These are phyloP conservation scores for Adelges cooleyi DNA, from an alignment of 1,140 invertebrate species.

Conservation along the genomic window DNA sequence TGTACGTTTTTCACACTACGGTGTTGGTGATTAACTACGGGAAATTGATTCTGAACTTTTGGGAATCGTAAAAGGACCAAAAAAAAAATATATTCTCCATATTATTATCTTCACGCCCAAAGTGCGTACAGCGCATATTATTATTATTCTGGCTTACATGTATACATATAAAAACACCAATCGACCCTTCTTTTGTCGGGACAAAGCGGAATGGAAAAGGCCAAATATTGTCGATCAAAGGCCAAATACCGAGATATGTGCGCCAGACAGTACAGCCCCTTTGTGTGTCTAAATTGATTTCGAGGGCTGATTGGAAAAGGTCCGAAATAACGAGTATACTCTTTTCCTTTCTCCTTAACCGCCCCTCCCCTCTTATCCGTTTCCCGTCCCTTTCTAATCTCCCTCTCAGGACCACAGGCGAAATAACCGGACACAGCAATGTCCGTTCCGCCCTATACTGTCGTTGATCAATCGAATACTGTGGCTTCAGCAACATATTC, in stretches of 20 bases:
- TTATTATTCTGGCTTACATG: too few relatives aligned
- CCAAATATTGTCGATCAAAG: conserved; percentile 1
- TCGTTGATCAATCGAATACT: not conserved
- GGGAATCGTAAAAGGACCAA: too few relatives aligned
- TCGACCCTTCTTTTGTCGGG: too few relatives aligned
- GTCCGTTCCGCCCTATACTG: not conserved
- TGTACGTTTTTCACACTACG: too few relatives aligned
- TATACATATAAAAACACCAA: too few relatives aligned
- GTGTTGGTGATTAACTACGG: not conserved
- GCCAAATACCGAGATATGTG: not conserved
- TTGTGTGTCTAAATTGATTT: not conserved
- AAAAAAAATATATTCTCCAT: too few relatives aligned
- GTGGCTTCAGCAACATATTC: too few relatives aligned
- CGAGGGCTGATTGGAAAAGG: not conserved
- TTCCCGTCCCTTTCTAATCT: not conserved
- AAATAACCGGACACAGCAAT: too few relatives aligned
- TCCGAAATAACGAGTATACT: not conserved
- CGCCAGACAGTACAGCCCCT: not conserved
- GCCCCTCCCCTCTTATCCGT: not conserved
- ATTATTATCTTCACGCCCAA: too few relatives aligned
- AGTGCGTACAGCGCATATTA: too few relatives aligned
- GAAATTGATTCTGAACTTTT: too few relatives aligned
- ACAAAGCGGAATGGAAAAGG: not conserved
- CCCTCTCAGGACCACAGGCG: too few relatives aligned
- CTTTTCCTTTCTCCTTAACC: not conserved